phyloP scores from a whole-genome alignment of 2,888 invertebrate species.

The Punctoribates punctum region DNA sequence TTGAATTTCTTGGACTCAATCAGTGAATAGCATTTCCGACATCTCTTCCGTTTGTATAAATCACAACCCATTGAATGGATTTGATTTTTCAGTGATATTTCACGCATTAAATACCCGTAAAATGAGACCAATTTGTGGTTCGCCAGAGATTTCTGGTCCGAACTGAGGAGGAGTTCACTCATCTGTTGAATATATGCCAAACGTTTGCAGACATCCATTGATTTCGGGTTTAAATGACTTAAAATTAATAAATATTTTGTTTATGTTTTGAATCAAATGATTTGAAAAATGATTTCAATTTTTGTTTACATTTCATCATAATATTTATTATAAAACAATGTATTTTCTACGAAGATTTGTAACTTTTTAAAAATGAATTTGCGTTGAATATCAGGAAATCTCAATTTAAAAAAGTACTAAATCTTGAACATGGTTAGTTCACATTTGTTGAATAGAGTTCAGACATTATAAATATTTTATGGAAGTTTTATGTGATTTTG shows the following conservation, averaged over 20 bases:
- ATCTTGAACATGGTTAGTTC: too few species aligned
- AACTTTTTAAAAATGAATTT: too few species aligned
- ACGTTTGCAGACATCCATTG: slow-evolving; percentile 25
- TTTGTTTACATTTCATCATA: background rate
- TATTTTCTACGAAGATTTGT: too few species aligned
- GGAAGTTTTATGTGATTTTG: too few species aligned
- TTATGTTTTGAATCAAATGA: too few species aligned
- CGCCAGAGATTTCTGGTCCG: background rate
- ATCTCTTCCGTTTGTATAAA: background rate
- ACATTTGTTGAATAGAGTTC: too few species aligned
- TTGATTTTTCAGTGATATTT: slow-evolving; percentile 21
- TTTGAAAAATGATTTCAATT: background rate
- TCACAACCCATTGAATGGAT: slow-evolving; percentile 21
- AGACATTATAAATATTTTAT: too few species aligned
- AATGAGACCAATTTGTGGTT: slow-evolving; percentile 13
- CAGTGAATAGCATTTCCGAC: slow-evolving; percentile 2
- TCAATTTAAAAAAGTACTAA: too few species aligned
- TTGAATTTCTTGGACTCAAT: background rate
- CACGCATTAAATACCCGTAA: background rate
- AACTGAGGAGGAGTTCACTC: slow-evolving; percentile 33
- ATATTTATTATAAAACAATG: too few species aligned
- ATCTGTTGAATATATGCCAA: slow-evolving; percentile 38
- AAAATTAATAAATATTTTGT: background rate
- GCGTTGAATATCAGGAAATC: too few species aligned
- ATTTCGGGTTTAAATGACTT: background rate